Evolutionary conservation across 2,113 vertebrate genomes (phyloP).

Genomic region (Microcebus jonahi): DNA sequence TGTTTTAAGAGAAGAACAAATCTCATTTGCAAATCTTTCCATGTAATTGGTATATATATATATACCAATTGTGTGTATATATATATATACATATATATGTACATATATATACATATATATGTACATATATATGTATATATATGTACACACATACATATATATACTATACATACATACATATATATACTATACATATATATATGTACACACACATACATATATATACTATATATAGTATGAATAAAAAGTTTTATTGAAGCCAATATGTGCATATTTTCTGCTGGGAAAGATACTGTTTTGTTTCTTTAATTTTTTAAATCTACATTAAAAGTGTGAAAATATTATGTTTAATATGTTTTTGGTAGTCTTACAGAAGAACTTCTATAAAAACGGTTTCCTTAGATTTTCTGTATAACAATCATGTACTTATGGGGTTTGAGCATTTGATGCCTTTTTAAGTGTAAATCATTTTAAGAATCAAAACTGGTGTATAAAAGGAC

Average conservation of each 20-base stretch:
- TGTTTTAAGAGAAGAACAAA: not conserved
- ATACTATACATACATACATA: no score
- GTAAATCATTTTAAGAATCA: not conserved
- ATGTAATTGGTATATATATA: not conserved
- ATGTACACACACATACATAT: no score
- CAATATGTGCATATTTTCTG: not conserved
- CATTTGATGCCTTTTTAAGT: not conserved
- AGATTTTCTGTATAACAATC: not conserved
- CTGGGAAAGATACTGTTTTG: not conserved
- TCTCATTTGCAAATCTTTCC: not conserved
- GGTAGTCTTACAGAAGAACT: not conserved
- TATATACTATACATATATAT: not conserved
- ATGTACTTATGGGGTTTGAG: not conserved
- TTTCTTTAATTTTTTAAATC: not conserved
- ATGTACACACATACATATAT: not conserved
- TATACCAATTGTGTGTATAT: not conserved
- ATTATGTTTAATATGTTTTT: not conserved
- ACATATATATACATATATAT: no score
- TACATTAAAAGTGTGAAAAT: not conserved
- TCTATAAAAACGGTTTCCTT: not conserved
- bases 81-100: no score
- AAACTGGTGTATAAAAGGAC: not conserved
- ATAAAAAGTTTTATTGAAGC: not conserved
- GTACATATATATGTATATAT: not conserved
- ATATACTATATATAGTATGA: not conserved